Base-by-base conservation (phyloP, 2,113 vertebrate species). In the Epinephelus moara region DNA sequence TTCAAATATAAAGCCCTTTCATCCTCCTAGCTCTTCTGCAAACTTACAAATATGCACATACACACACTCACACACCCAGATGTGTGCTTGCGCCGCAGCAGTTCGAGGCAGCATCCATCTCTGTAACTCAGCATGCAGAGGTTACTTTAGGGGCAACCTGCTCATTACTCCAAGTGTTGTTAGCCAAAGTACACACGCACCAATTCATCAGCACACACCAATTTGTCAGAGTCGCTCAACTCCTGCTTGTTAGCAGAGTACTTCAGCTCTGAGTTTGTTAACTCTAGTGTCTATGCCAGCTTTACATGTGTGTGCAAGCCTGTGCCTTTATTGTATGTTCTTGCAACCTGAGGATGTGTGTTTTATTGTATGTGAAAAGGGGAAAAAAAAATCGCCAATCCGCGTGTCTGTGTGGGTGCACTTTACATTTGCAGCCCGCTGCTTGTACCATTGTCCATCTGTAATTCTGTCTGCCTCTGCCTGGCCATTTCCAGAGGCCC, bases 101-200 rank as follows among this genome's bases (percentile, higher is more conserved):
- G 14, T 64, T 70, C 62, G 21, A 80, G 56, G 81, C 57, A 37
- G 70, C 80, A 89, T 93, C 86, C 88, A 88, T 94, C 91, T 93
- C 85, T 81, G 75, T 85, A 85, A 80, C 85, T 90, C 88, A 81
- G 78, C 85, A 42, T 56, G 53, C 75, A 73, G 88, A 89, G 91
- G 91, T 95, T 92, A 91, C 78, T 57, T 87, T 86, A 84, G 87
- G 91, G 87, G 84, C 90, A 95, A 89, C 91, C 86, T 85, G 88
- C 93, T 94, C 93, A 94, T 96, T 95, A 95, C 91, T 94, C 89
- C 80, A 83, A 95, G 90, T 88, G 88, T 92, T 92, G 86, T 94
- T 94, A 93, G 87, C 85, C 73, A 89, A 93, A 88, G 79, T 85
- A 89, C 70, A 78, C 80, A 83, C 25, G 55, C 86, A 84, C 53